phyloP scores from a whole-genome alignment of 2,113 vertebrate species.

The Nesogale talazaci region DNA sequence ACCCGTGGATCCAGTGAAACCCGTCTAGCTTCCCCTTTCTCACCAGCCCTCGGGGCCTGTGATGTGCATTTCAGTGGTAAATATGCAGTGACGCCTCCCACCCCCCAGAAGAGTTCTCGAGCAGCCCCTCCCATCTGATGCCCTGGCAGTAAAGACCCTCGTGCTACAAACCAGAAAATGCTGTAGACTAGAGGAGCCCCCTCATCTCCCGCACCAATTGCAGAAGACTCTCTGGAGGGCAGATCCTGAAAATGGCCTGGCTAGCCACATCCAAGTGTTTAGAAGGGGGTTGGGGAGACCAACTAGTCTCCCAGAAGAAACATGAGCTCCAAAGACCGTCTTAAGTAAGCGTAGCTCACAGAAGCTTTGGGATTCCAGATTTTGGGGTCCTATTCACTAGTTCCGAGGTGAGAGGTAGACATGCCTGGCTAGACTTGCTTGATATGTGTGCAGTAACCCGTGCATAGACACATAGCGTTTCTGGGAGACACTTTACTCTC shows the following conservation, averaged over 20 bases:
- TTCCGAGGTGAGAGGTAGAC: neutral
- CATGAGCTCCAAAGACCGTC: neutral
- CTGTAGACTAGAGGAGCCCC: neutral
- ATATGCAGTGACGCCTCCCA: neutral
- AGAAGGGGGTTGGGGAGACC: neutral
- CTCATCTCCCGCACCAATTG: neutral
- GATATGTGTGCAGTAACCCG: neutral
- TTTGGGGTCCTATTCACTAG: neutral
- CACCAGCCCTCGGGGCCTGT: conserved; percentile 1
- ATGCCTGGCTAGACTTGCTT: neutral
- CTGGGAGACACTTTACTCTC: neutral
- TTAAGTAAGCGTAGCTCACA: neutral
- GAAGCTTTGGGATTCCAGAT: neutral
- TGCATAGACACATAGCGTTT: neutral
- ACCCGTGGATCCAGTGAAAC: conserved; percentile 71
- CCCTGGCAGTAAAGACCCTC: conserved; percentile 39
- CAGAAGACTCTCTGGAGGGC: neutral
- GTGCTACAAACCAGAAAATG: neutral
- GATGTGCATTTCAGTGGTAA: neutral
- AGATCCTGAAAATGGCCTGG: neutral
- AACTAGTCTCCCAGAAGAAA: neutral
- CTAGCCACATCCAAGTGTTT: neutral
- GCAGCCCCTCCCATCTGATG: neutral
- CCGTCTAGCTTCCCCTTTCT: conserved; percentile 68
- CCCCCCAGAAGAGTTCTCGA: neutral